These are phyloP conservation scores for Tetramorium parvispinum DNA, from an alignment of 1,140 invertebrate species.

Conservation along the genomic window DNA sequence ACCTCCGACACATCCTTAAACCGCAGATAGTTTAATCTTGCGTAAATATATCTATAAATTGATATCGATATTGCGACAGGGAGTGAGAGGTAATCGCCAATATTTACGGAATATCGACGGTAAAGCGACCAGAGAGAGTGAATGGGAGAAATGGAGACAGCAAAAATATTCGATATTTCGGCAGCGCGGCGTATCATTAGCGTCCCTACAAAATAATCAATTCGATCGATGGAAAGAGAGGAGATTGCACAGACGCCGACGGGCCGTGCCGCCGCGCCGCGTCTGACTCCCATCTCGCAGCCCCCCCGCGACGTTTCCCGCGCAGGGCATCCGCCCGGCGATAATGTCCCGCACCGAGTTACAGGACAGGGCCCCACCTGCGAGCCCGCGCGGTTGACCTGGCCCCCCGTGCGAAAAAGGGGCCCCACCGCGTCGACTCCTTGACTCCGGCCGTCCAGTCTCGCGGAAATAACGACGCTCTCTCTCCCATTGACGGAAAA, in stretches of 20 bases:
- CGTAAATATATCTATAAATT: not conserved
- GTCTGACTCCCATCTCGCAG: not conserved
- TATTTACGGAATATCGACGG: not conserved
- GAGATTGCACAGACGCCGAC: conserved; percentile 9
- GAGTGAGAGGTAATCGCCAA: not conserved
- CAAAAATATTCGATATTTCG: not conserved
- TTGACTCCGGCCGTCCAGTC: conserved; percentile 76
- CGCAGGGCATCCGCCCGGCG: conserved; percentile 79
- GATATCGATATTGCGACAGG: not conserved
- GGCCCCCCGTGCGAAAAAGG: conserved; percentile 67
- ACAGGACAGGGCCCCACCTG: conserved; percentile 68
- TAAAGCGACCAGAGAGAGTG: not conserved
- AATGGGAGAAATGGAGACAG: not conserved
- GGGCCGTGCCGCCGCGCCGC: not conserved
- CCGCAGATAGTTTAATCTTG: not conserved
- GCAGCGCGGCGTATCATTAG: not conserved
- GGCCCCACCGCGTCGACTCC: conserved; percentile 55
- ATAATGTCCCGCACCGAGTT: conserved; percentile 75
- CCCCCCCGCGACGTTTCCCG: conserved; percentile 79
- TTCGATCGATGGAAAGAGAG: not conserved
- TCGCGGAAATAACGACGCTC: conserved; percentile 82
- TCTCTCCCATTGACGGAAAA: conserved; percentile 68
- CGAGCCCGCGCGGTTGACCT: conserved; percentile 57
- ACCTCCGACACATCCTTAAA: no score
- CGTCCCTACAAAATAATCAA: conserved; percentile 33